Evolutionary conservation across 2,113 vertebrate species (phyloP).

Genomic region (Apistogramma diplotaenia): DNA sequence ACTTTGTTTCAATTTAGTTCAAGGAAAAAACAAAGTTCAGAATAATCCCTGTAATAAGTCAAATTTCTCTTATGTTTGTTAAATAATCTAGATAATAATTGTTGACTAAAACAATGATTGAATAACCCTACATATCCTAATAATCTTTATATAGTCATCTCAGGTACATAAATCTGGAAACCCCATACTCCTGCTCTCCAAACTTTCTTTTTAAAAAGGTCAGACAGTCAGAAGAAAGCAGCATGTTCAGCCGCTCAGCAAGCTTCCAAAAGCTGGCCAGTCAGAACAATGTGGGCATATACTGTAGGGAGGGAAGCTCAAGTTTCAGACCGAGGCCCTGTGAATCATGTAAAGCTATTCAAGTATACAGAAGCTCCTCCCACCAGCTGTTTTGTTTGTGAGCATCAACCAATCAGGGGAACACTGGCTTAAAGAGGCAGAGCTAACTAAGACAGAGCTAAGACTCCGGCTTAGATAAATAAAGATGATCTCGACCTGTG

Average conservation of each 20-base stretch:
- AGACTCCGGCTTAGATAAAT: not conserved
- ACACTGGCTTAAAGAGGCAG: not conserved
- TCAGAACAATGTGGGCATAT: not conserved
- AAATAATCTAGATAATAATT: too few relatives aligned
- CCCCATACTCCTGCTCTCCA: not conserved
- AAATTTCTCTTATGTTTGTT: too few relatives aligned
- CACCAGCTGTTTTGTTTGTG: not conserved
- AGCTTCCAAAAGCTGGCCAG: not conserved
- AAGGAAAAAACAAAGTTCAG: too few relatives aligned
- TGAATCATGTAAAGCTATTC: not conserved
- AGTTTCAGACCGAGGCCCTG: not conserved
- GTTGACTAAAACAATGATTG: too few relatives aligned
- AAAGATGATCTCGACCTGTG: not conserved
- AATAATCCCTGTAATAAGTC: too few relatives aligned
- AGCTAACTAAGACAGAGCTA: not conserved
- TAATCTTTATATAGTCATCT: not conserved
- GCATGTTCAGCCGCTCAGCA: not conserved
- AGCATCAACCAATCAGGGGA: not conserved
- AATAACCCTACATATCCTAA: not conserved
- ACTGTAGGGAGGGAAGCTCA: too few relatives aligned
- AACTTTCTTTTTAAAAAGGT: not conserved
- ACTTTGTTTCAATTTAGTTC: too few relatives aligned
- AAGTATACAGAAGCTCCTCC: not conserved
- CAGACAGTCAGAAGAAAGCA: not conserved
- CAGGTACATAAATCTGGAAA: not conserved